Conservation (phyloP, 2,888 invertebrate genomes). For the Ischnus inquisitorius region DNA sequence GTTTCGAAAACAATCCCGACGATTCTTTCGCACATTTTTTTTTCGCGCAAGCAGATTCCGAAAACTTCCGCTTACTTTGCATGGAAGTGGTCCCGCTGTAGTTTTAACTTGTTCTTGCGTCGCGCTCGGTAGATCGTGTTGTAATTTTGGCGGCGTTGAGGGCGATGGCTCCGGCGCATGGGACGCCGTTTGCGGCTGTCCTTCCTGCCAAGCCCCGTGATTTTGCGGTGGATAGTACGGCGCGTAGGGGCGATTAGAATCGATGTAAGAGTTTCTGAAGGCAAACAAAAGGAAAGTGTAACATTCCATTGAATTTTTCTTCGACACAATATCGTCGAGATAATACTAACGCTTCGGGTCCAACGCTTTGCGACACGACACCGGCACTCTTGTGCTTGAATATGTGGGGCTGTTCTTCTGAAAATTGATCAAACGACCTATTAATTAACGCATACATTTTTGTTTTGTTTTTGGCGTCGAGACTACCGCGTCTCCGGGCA, state of each 20-base stretch:
- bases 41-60: not conserved
- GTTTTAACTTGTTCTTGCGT: constrained; percentile 64
- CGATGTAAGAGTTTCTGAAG: constrained; percentile 70
- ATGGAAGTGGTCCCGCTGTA: constrained; percentile 59
- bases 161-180: constrained; percentile 56
- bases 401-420: constrained; percentile 79
- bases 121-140: constrained; percentile 42
- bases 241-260: constrained; percentile 72
- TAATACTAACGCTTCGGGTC: constrained; percentile 53
- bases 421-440: constrained; percentile 35
- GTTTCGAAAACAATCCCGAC: not conserved
- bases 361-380: constrained; percentile 76
- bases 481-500: too few species aligned
- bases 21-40: not conserved
- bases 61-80: constrained; percentile 61
- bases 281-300: not conserved
- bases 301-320: not conserved
- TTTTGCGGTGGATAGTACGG: constrained; percentile 77
- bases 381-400: constrained; percentile 81
- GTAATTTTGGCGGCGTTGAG: constrained; percentile 60
- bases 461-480: too few species aligned
- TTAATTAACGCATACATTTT: not conserved
- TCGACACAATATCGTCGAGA: not conserved
- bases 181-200: constrained; percentile 69
- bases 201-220: constrained; percentile 78